phyloP scores from a whole-genome alignment of 2,888 invertebrate species.

The Parnassius orleans region DNA sequence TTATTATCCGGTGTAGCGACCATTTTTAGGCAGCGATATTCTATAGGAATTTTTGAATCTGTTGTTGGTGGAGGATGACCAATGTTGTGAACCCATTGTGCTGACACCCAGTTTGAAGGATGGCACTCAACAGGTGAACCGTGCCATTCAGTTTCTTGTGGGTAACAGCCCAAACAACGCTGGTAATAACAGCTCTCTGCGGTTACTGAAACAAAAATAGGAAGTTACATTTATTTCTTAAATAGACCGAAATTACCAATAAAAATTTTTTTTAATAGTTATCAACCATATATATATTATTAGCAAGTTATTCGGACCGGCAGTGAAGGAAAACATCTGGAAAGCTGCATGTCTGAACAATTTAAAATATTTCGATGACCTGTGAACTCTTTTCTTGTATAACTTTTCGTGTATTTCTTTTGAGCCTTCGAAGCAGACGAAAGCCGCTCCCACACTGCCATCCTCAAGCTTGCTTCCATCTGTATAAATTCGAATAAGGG shows the following conservation, averaged over 20 bases:
- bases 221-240: background rate
- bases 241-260: background rate
- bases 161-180: constrained; percentile 64
- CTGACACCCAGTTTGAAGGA: constrained; percentile 66
- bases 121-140: constrained; percentile 56
- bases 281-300: too few species aligned
- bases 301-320: too few species aligned
- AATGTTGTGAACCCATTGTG: constrained; percentile 68
- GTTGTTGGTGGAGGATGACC: constrained; percentile 69
- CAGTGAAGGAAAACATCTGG: too few species aligned
- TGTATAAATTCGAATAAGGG: too few species aligned
- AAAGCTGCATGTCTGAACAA: too few species aligned
- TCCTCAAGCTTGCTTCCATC: too few species aligned
- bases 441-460: too few species aligned
- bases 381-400: too few species aligned
- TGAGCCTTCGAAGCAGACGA: too few species aligned
- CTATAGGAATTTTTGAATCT: constrained; percentile 61
- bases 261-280: background rate
- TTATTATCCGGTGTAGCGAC: constrained; percentile 72
- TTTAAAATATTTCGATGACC: too few species aligned
- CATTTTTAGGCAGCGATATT: constrained; percentile 71
- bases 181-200: constrained; percentile 67
- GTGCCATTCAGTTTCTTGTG: constrained; percentile 48
- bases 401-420: too few species aligned
- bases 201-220: constrained; percentile 44